A percentile compares a stretch with the other conserved stretches of the same genome.
Evolutionary conservation across 2,797 vertebrate species (phyloP).

Genomic region (Ctenopoma multispine): DNA sequence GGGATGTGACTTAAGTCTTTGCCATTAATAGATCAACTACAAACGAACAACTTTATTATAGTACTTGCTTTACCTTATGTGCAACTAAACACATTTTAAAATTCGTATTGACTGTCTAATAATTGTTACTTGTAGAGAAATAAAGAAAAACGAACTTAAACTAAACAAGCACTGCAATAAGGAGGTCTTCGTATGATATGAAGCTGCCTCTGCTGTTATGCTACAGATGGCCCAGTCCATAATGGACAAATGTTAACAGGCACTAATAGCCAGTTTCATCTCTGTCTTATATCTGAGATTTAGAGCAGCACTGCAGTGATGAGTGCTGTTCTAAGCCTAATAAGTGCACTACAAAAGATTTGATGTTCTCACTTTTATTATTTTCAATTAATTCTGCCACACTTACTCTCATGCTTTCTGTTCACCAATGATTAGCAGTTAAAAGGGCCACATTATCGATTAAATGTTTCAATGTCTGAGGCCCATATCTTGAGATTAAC

Average conservation of each 20-base stretch:
- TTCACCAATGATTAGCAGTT: slow-evolving; percentile 19
- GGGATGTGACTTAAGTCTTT: slow-evolving; percentile 73
- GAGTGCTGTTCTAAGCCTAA: slow-evolving; percentile 40
- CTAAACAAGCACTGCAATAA: slow-evolving; percentile 31
- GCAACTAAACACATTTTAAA: slow-evolving; percentile 45
- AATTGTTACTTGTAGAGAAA: slow-evolving; percentile 15
- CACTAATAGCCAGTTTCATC: slow-evolving; percentile 45
- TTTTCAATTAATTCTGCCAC: slow-evolving; percentile 60
- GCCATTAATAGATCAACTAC: slow-evolving; percentile 70
- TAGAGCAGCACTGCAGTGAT: slow-evolving; percentile 28
- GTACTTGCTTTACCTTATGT: slow-evolving; percentile 40
- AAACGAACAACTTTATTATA: slow-evolving; percentile 56
- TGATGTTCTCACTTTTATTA: slow-evolving; percentile 58
- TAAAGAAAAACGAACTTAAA: slow-evolving; percentile 24
- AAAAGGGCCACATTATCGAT: background rate
- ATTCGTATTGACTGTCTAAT: slow-evolving; percentile 6
- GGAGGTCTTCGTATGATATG: slow-evolving; percentile 32
- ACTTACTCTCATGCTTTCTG: slow-evolving; percentile 34
- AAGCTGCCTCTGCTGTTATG: slow-evolving; percentile 37
- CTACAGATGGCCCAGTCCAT: slow-evolving; percentile 49
- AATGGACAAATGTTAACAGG: slow-evolving; percentile 52
- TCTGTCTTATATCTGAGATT: slow-evolving; percentile 48
- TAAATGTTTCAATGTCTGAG: slow-evolving; percentile 13
- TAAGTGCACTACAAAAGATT: slow-evolving; percentile 48
- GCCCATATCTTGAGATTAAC: too few species aligned